Percentiles rank a stretch among this genome's conserved stretches.
Evolutionary conservation across 1,140 invertebrate genomes (phyloP).

Genomic region (Coenobita brevimanus): DNA sequence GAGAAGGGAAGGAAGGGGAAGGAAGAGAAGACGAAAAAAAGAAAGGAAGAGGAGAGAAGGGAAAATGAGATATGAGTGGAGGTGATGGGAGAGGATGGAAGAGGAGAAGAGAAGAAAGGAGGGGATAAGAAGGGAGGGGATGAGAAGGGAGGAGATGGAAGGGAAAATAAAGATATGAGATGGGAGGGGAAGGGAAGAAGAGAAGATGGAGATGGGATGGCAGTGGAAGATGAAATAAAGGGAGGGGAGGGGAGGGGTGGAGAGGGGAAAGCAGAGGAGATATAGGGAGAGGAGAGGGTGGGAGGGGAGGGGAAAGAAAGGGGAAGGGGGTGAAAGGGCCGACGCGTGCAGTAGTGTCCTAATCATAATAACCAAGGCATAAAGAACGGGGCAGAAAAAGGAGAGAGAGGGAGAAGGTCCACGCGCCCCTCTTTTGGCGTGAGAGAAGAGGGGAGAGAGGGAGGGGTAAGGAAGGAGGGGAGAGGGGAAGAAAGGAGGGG

Average conservation of each 20-base stretch:
- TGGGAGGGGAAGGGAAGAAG: neutral
- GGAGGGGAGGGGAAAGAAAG: neutral
- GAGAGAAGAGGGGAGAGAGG: neutral
- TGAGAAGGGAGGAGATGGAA: neutral
- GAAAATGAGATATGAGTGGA: too few species aligned
- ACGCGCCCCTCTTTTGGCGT: conserved; percentile 36
- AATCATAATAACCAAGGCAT: conserved; percentile 43
- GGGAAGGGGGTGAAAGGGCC: neutral
- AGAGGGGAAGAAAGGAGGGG: neutral
- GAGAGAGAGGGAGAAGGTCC: conserved; percentile 26
- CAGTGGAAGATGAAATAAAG: neutral
- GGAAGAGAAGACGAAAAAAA: neutral
- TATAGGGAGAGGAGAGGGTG: neutral
- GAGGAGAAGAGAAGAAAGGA: neutral
- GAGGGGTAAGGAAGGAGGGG: neutral
- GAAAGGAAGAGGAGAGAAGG: neutral
- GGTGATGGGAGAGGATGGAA: too few species aligned
- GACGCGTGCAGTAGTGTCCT: conserved; percentile 28
- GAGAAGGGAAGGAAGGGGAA: too few species aligned
- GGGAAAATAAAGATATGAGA: neutral
- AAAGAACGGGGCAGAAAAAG: conserved; percentile 42
- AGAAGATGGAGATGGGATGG: neutral
- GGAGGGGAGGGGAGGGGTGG: neutral
- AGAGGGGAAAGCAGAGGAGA: neutral
- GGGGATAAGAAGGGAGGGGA: neutral